Percentiles rank a stretch among this genome's conserved stretches.
Evolutionary conservation across 1,140 invertebrate species (phyloP).

Genomic region (Stratiolaelaps scimitus): DNA sequence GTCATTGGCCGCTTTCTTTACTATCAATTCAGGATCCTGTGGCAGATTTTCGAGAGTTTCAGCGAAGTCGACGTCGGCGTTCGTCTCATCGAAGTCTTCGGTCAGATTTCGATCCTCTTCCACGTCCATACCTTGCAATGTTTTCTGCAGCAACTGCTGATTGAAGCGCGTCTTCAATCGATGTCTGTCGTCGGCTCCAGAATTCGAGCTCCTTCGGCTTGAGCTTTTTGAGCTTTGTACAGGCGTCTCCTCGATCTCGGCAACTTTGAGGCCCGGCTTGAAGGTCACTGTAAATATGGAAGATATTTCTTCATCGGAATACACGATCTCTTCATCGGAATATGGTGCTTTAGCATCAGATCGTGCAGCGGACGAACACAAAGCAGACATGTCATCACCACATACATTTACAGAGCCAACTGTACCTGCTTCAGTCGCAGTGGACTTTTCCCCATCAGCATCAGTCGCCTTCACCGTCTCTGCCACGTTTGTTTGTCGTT

Average conservation of each 20-base stretch:
- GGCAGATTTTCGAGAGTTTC: no score
- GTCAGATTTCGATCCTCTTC: not conserved
- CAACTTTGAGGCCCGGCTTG: constrained; percentile 7
- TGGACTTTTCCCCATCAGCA: no score
- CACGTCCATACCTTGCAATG: constrained; percentile 31
- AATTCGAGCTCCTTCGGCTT: constrained; percentile 13
- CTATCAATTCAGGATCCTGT: no score
- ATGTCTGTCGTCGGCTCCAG: constrained; percentile 8
- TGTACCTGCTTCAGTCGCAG: no score
- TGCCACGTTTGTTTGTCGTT: no score
- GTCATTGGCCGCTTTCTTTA: no score
- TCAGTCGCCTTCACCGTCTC: no score
- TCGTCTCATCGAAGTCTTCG: not conserved
- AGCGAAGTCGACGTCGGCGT: not conserved
- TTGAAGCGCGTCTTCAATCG: not conserved
- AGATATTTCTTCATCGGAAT: constrained; percentile 27
- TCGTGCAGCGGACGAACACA: no score
- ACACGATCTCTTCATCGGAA: not conserved
- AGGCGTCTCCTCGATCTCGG: constrained; percentile 17
- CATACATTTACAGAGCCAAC: no score
- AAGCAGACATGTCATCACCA: no score
- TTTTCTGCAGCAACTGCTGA: constrained; percentile 34
- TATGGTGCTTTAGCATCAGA: not conserved
- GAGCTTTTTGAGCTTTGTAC: constrained; percentile 22
- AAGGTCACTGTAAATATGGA: constrained; percentile 23